These are phyloP conservation scores for Sinodicranocentrus sp. DNA, from an alignment of 2,888 invertebrate species.

Conservation along the genomic window DNA sequence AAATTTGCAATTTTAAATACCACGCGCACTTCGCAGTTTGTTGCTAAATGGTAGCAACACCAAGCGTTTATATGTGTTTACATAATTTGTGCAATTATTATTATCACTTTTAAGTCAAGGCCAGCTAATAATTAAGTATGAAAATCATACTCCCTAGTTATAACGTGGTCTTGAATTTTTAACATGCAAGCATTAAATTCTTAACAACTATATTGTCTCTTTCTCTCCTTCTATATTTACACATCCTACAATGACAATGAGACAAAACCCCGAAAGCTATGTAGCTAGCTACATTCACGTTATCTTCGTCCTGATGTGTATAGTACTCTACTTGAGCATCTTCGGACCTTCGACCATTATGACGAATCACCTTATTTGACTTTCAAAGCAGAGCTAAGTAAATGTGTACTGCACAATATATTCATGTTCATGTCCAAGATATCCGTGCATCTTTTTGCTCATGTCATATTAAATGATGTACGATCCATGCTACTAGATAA, in stretches of 20 bases:
- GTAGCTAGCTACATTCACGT: too few species aligned
- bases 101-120: constrained; percentile 32
- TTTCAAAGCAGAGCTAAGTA: not conserved
- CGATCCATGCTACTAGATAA: too few species aligned
- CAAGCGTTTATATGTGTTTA: not conserved
- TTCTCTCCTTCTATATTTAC: too few species aligned
- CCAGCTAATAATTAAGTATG: not conserved
- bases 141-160: constrained; percentile 7
- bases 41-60: constrained; percentile 1
- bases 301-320: too few species aligned
- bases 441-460: too few species aligned
- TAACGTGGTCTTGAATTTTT: constrained; percentile 1
- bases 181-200: too few species aligned
- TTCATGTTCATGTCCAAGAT: too few species aligned
- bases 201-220: too few species aligned
- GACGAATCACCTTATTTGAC: constrained; percentile 12
- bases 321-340: not conserved
- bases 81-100: constrained; percentile 1
- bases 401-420: too few species aligned
- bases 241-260: too few species aligned
- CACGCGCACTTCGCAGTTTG: not conserved
- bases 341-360: not conserved
- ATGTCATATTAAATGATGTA: too few species aligned
- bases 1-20: not conserved
- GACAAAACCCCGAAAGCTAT: too few species aligned